phyloP scores from a whole-genome alignment of 2,797 vertebrate species.

The Chiloscyllium punctatum region DNA sequence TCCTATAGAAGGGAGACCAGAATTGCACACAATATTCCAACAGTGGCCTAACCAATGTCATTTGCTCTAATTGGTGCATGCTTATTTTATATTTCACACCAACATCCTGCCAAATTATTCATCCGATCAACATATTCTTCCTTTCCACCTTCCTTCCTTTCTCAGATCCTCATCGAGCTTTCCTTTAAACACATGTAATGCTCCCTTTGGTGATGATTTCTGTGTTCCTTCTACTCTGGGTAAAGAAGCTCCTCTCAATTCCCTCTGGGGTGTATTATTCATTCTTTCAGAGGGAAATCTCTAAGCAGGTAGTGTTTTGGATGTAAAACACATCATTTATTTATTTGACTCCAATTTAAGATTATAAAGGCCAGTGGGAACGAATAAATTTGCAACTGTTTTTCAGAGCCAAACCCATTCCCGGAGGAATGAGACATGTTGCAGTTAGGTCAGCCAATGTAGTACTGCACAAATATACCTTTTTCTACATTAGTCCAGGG shows the following conservation, averaged over 20 bases:
- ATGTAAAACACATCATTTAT: background rate
- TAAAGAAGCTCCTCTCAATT: background rate
- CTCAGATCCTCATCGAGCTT: background rate
- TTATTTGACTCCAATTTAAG: background rate
- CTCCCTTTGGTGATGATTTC: background rate
- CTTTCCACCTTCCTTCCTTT: background rate
- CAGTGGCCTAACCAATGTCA: background rate
- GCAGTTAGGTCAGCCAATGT: slow-evolving; percentile 65
- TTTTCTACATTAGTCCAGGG: slow-evolving; percentile 63
- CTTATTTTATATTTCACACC: background rate
- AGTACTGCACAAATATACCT: slow-evolving; percentile 71
- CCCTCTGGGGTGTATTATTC: background rate
- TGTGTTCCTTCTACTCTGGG: background rate
- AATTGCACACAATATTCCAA: too few relatives aligned
- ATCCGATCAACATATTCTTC: background rate
- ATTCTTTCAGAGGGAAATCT: background rate
- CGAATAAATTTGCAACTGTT: background rate
- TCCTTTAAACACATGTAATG: background rate
- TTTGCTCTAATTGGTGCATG: background rate
- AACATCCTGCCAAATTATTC: background rate
- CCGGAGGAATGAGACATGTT: slow-evolving; percentile 54
- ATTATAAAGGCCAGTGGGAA: background rate
- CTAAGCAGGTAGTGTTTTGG: background rate
- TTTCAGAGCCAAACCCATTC: background rate
- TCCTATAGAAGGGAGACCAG: too few relatives aligned